A percentile compares a stretch with the other conserved stretches of the same genome.
Evolutionary conservation across 2,888 invertebrate genomes (phyloP).

Genomic region (Linyphia triangularis): DNA sequence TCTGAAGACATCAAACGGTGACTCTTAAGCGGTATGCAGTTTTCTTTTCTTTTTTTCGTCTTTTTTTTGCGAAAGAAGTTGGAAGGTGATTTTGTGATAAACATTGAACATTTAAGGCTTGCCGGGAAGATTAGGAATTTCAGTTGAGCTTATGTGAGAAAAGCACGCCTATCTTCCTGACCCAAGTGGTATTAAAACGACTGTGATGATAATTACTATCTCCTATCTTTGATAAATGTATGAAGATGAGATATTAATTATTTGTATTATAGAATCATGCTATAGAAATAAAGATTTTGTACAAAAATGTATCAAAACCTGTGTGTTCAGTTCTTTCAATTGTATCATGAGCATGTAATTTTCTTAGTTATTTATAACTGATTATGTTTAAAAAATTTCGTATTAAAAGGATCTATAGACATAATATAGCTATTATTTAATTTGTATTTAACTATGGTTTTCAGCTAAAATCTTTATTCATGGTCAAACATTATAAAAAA

Average conservation of each 20-base stretch:
- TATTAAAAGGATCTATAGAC: no score
- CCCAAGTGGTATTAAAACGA: constrained; percentile 69
- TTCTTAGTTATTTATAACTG: no score
- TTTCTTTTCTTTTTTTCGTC: neutral
- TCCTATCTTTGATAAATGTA: constrained; percentile 36
- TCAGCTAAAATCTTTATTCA: no score
- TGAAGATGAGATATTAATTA: constrained; percentile 38
- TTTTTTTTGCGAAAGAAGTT: neutral
- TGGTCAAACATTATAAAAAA: no score
- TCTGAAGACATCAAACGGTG: neutral
- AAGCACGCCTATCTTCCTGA: constrained; percentile 46
- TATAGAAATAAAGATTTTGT: constrained; percentile 55
- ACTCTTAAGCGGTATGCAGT: neutral
- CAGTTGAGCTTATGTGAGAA: constrained; percentile 67
- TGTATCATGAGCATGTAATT: no score
- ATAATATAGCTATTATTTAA: no score
- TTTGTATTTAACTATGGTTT: no score
- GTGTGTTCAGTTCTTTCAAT: no score
- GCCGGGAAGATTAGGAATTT: constrained; percentile 25
- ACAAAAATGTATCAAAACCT: constrained; percentile 13
- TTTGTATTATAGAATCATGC: constrained; percentile 62
- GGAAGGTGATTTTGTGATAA: constrained; percentile 60
- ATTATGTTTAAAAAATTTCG: no score
- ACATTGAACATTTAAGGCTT: constrained; percentile 27
- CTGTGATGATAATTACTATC: constrained; percentile 65